Conservation (phyloP, 2,797 vertebrate genomes). For the Agapornis canus region DNA sequence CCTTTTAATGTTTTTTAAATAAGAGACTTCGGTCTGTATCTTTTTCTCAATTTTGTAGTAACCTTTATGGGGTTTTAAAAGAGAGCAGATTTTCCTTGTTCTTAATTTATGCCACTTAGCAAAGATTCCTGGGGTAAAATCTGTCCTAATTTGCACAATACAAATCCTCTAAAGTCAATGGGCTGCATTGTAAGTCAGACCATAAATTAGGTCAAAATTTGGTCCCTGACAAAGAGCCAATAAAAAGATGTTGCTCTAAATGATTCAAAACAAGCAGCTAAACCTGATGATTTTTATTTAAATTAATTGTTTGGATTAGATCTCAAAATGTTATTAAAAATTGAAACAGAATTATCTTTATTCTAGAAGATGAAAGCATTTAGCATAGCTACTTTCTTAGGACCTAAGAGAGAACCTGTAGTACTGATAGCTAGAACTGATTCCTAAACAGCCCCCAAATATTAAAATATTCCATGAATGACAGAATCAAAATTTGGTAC, state of each 20-base stretch:
- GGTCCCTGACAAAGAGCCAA: neutral
- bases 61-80: slow-evolving; percentile 60
- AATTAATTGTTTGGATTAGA: neutral
- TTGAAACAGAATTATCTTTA: slow-evolving; percentile 4
- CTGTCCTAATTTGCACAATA: slow-evolving; percentile 19
- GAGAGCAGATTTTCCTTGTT: slow-evolving; percentile 47
- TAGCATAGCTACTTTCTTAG: neutral
- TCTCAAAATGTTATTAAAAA: slow-evolving; percentile 53
- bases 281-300: slow-evolving; percentile 50
- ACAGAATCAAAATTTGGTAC: neutral
- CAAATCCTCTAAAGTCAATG: slow-evolving; percentile 1
- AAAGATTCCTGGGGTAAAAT: slow-evolving; percentile 41
- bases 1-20: slow-evolving; percentile 39
- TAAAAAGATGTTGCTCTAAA: slow-evolving; percentile 12
- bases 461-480: neutral
- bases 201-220: slow-evolving; percentile 23
- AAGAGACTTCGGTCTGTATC: slow-evolving; percentile 7
- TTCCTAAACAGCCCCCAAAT: neutral
- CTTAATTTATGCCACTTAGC: slow-evolving; percentile 54
- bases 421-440: neutral
- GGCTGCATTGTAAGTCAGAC: slow-evolving; percentile 16
- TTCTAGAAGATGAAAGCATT: slow-evolving; percentile 8
- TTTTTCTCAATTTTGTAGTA: slow-evolving; percentile 36
- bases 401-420: neutral
- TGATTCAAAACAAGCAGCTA: slow-evolving; percentile 25